A percentile compares a stretch with the other conserved stretches of the same genome.
Conservation (phyloP, 2,888 invertebrate genomes). For the Girardia tigrina region DNA sequence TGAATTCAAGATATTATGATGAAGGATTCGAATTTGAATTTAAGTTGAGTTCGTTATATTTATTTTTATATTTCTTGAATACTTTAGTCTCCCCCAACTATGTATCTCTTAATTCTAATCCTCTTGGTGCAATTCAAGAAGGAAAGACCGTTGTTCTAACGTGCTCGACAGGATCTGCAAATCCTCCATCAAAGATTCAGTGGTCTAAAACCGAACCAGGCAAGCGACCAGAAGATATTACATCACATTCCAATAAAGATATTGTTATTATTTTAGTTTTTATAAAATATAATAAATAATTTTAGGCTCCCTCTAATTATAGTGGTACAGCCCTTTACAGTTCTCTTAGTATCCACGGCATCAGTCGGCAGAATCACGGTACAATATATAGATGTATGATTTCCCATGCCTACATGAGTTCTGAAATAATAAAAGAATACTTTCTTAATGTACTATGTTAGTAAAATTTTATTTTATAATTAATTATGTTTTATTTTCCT, state of each 20-base stretch:
- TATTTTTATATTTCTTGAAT: no score
- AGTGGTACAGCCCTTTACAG: background rate
- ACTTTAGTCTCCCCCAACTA: constrained; percentile 1
- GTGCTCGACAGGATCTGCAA: background rate
- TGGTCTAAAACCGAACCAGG: background rate
- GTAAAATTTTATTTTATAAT: no score
- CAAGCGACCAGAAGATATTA: background rate
- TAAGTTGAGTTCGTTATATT: no score
- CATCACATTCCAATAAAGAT: constrained; percentile 18
- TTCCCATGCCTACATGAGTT: background rate
- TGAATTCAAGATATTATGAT: no score
- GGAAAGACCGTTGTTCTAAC: background rate
- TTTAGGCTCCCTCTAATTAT: background rate
- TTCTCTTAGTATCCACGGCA: background rate
- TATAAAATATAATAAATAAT: background rate
- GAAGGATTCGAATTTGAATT: no score
- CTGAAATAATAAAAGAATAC: background rate
- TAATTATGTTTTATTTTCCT: no score
- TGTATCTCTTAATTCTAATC: background rate
- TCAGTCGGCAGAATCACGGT: background rate
- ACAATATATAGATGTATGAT: background rate
- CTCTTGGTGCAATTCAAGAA: constrained; percentile 6
- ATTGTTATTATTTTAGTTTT: no score
- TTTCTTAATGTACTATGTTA: background rate
- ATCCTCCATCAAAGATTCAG: background rate